These are phyloP conservation scores for Hoplostethus atlanticus DNA, from an alignment of 2,797 vertebrate genomes.

Conservation along the genomic window DNA sequence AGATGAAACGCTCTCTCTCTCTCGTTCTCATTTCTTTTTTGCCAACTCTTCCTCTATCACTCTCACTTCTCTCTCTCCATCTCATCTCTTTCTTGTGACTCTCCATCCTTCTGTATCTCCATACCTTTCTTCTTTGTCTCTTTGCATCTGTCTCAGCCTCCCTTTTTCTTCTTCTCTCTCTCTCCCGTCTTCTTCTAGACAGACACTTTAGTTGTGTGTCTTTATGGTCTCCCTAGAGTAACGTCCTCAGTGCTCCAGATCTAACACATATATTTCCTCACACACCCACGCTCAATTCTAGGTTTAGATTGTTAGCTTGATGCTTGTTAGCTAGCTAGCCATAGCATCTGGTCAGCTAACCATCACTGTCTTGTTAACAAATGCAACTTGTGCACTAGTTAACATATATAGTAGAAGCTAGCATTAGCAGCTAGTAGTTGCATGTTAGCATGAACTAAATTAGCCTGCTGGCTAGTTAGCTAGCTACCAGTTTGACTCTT, in stretches of 20 bases:
- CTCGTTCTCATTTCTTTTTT: neutral
- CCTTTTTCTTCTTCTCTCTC: neutral
- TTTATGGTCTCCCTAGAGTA: neutral
- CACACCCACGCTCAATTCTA: neutral
- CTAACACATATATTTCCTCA: neutral
- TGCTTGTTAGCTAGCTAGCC: too few relatives aligned
- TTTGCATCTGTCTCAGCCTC: neutral
- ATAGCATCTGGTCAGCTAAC: too few relatives aligned
- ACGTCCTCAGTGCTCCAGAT: neutral
- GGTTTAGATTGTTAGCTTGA: too few relatives aligned
- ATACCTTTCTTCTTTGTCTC: slow-evolving; percentile 7
- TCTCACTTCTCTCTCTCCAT: neutral
- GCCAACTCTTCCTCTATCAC: neutral
- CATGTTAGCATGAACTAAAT: too few relatives aligned
- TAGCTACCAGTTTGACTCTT: too few relatives aligned
- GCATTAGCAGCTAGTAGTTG: too few relatives aligned
- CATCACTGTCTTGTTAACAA: too few relatives aligned
- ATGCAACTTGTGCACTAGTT: too few relatives aligned
- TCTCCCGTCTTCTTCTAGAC: neutral
- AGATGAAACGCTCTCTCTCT: slow-evolving; percentile 40
- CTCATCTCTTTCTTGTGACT: neutral
- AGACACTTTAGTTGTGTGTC: slow-evolving; percentile 3
- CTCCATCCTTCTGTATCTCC: neutral
- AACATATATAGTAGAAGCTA: too few relatives aligned
- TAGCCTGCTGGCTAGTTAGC: too few relatives aligned